phyloP scores from a whole-genome alignment of 2,888 invertebrate species.

The Cantharis flavilabris region DNA sequence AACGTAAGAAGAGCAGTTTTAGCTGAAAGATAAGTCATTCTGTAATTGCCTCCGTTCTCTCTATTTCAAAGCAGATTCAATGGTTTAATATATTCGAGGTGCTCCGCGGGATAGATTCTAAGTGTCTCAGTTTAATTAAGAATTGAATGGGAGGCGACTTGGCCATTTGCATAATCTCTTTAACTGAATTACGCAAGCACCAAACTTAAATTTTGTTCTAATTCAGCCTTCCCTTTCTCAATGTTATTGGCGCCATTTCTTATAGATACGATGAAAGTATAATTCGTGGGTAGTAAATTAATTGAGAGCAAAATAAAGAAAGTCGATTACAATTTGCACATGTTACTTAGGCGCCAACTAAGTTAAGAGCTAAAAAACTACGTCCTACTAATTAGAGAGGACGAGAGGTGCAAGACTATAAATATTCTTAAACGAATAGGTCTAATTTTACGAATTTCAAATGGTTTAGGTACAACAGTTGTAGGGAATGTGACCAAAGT shows the following conservation, averaged over 20 bases:
- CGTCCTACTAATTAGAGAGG: background rate
- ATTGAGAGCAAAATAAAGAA: constrained; percentile 1
- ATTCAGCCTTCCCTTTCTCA: constrained; percentile 25
- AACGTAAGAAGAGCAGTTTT: background rate
- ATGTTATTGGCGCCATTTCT: constrained; percentile 19
- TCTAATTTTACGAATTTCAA: background rate
- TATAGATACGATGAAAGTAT: constrained; percentile 13
- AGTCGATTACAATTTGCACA: background rate
- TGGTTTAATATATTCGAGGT: constrained; percentile 28
- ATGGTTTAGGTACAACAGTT: background rate
- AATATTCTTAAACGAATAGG: background rate
- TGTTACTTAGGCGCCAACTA: background rate
- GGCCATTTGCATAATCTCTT: constrained; percentile 40
- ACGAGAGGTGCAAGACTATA: background rate
- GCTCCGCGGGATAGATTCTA: constrained; percentile 37
- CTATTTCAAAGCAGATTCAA: constrained; percentile 22
- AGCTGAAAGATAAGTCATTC: constrained; percentile 12
- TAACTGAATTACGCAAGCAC: constrained; percentile 32
- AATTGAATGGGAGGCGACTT: constrained; percentile 34
- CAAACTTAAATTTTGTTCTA: constrained; percentile 28
- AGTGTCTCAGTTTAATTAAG: constrained; percentile 41
- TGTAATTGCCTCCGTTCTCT: constrained; percentile 20
- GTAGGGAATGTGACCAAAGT: constrained; percentile 5
- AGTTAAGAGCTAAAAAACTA: background rate
- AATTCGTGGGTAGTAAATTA: constrained; percentile 20